Base-by-base conservation (phyloP, 30 jellyfish, hydroid and myxozoan species). In the Phacellophora camtschatica region DNA sequence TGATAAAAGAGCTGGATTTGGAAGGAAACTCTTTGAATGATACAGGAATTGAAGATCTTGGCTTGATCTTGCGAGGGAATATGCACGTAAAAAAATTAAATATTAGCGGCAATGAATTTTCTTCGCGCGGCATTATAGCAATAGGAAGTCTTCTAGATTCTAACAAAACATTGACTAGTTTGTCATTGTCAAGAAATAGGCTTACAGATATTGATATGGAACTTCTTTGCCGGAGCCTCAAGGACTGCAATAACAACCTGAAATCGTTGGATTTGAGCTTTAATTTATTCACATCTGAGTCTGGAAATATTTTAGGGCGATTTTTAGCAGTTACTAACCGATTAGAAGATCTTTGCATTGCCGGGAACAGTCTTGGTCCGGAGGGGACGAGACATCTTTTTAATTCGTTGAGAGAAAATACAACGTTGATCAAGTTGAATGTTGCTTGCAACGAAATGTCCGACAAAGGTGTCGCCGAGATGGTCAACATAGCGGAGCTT, bases 161-260 rank as follows among this genome's bases (percentile, higher is more conserved):
- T 1, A 80, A 65, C 22, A 80, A 80, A 25, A 64, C 91, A 2
- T 77, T 80, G 24, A 54, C 66, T 22, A 22, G 28, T 33, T 39
- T 80, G 49, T 65, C 71, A 2, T 56, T 80, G 2, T 51, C 91
- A 8, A 30, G 84, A 8, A 66, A 80, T 28, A 66, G 53, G 36
- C 80, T 80, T 16, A 64, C 76, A 31, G 91, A 80, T 56, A 80
- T 84, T 1, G 91, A 80, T 41, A 34, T 80, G 50, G 91, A 80
- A 31, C 66, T 80, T 4, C 76, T 80, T 56, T 80, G 91, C 59
- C 65, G 66, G 23, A 30, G 91, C 61, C 42, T 80, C 6, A 84
- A 80, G 36, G 91, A 80, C 34, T 31, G 76, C 5, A 71, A 80
- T 34, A 80, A 67, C 67, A 65, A 51, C 22, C 19, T 80, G 23